These are phyloP conservation scores for Phyllotis vaccarum DNA, from an alignment of 2,797 vertebrate genomes.

Conservation along the genomic window DNA sequence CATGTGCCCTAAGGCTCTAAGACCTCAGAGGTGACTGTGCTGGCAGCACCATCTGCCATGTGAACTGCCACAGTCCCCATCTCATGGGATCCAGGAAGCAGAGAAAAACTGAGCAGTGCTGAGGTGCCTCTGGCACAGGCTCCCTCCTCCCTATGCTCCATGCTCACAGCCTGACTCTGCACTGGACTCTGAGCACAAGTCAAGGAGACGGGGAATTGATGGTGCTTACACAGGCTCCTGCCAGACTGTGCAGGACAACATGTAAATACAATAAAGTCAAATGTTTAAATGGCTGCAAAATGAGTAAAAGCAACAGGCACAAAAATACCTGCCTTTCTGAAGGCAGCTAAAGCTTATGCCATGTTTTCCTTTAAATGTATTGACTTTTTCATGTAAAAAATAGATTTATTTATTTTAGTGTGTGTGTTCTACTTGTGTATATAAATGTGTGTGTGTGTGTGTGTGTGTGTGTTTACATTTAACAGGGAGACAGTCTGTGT, in stretches of 20 bases:
- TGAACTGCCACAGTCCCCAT: too few relatives aligned
- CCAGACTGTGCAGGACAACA: not conserved
- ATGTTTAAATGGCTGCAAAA: not conserved
- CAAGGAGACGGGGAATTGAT: not conserved
- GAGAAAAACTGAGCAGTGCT: too few relatives aligned
- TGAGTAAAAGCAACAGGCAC: not conserved
- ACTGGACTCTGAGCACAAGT: not conserved
- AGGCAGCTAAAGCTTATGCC: not conserved
- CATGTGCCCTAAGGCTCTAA: too few relatives aligned
- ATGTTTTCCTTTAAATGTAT: not conserved
- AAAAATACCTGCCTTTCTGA: not conserved
- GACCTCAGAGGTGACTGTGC: not conserved
- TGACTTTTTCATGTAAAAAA: not conserved
- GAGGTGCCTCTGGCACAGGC: not conserved
- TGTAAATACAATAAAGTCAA: not conserved
- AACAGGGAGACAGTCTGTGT: not conserved
- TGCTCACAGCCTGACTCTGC: too few relatives aligned
- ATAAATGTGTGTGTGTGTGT: too few relatives aligned
- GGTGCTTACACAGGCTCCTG: not conserved
- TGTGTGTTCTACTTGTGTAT: not conserved
- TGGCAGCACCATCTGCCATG: too few relatives aligned
- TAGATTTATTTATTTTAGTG: not conserved
- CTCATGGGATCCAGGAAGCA: too few relatives aligned
- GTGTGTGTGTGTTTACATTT: too few relatives aligned
- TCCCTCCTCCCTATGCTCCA: rapidly evolving